Base-by-base conservation (phyloP, 2,888 invertebrate genomes). In the Saturnia japonica region DNA sequence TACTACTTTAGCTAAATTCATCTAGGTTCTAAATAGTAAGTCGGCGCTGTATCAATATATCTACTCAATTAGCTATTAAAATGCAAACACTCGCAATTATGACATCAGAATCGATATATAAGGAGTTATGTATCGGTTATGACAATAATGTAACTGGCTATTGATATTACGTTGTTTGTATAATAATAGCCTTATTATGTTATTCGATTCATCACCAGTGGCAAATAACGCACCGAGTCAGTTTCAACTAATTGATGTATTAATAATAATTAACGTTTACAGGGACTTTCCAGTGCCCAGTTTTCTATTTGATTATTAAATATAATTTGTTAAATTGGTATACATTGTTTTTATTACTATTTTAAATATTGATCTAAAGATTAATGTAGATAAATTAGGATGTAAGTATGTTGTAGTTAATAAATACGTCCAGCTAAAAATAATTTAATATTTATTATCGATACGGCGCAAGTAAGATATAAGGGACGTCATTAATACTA, bases 161-260 rank as follows among this genome's bases (percentile, higher is more conserved):
- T 85, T 82, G 82, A 77, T 77, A 79, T 78, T 80, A 87, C 90
- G 88, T 77, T 74, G 72, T 71, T 69, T 88, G 90, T 80, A 85
- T 91, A 81, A 80, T 85, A 86, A 90, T 83, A 80, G 83, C 75
- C 85, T 70, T 51, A 70, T 70, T 70, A 70, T 19, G 45, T 43
- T 42, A 22, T 51, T 51, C 28, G 51, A 70, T 66, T 51, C 42
- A 67, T 67, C 67, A 57, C 14, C 43, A 25, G 8, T 22, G 43
- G 47, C 42, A 22, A 19, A 51, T 43, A 54, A 11, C 34, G 19
- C 40, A 19, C 6, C 62, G 40, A n/a, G 19, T 64, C 64, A 40
- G 34, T n/a, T 34, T 40, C 19, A 9, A 40, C 19, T 64, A 64
- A 64, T 64, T 40, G 64, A 14, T 62, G 60, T 62, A 34, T 34